Conservation (phyloP, 2,797 vertebrate species). For the Sebastes oblongus region DNA sequence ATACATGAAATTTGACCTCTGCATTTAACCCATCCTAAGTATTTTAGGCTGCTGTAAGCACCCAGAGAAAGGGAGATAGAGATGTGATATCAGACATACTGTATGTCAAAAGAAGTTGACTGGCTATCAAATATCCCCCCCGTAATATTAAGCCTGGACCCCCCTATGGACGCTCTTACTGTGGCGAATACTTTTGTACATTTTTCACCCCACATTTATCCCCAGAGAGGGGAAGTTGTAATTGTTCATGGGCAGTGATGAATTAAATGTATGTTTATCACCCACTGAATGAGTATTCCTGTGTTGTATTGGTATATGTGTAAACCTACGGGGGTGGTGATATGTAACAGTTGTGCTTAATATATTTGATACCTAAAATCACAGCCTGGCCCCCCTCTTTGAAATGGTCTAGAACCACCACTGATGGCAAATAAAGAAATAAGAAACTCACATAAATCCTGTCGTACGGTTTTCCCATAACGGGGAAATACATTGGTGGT, state of each 20-base stretch:
- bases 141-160: too few relatives aligned
- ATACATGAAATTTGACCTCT: too few relatives aligned
- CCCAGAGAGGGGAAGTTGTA: too few relatives aligned
- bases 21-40: too few relatives aligned
- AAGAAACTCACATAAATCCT: slow-evolving; percentile 83
- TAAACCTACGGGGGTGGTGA: neutral
- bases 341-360: too few relatives aligned
- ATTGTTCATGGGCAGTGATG: neutral
- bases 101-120: neutral
- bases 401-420: neutral
- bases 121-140: neutral
- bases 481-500: slow-evolving; percentile 79
- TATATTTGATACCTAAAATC: neutral
- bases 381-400: neutral
- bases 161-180: too few relatives aligned
- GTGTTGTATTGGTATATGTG: neutral
- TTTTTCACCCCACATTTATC: too few relatives aligned
- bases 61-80: neutral
- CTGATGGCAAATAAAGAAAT: slow-evolving; percentile 46
- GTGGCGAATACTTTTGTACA: too few relatives aligned
- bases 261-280: neutral
- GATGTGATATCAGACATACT: neutral
- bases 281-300: neutral
- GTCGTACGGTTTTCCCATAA: slow-evolving; percentile 80
- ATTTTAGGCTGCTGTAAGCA: too few relatives aligned